Base-by-base conservation (phyloP, 1,140 invertebrate genomes). In the Conopomorpha cramerella region DNA sequence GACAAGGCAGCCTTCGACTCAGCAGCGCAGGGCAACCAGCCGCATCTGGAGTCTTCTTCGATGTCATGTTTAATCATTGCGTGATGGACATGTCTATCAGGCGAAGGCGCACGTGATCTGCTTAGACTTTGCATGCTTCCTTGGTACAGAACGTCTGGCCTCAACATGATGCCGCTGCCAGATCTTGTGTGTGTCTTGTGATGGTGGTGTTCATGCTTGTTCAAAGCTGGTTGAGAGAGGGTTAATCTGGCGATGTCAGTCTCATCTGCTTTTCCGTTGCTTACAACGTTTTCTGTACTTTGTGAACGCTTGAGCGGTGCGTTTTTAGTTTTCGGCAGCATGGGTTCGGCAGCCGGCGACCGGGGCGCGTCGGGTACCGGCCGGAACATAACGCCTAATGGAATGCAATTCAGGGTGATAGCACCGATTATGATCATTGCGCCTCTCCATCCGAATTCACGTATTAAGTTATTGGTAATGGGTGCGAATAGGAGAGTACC, bases 91-190 rank as follows among this genome's bases (percentile, higher is more conserved):
- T 51, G 42, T 57, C 58, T 71, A 38, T 81, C 77, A 6, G 66
- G 66, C 8, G 65, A 72, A 8, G 60, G 44, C 16, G 60, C 59
- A 37, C 77, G 60, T 33, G 52, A 71, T 41, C 55, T 66, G 10
- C 67, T 46, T 30, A 79, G 51, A 43, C 73, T 68, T 16, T 84
- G 80, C 36, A 93, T 73, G 51, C 87, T 91, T 36, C 91, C 90
- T 51, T 88, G 87, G 60, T 95, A 95, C 46, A 96, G 86, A 1
- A 94, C 86, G 63, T 97, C 93, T 29, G 89, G 89, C 14, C 91
- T 78, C 54, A 89, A 85, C 81, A 94, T 85, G n/a, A 91, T 84
- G 13, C 90, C 88, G 43, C 84, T 87, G 17, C 83, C 83, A 26
- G 67, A 72, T 10, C 70, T 52, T 3, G 67, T 72, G 36, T 57